A percentile compares a stretch with the other conserved stretches of the same genome.
Conservation (phyloP, 2,113 vertebrate species). For the Myiozetetes cayanensis region DNA sequence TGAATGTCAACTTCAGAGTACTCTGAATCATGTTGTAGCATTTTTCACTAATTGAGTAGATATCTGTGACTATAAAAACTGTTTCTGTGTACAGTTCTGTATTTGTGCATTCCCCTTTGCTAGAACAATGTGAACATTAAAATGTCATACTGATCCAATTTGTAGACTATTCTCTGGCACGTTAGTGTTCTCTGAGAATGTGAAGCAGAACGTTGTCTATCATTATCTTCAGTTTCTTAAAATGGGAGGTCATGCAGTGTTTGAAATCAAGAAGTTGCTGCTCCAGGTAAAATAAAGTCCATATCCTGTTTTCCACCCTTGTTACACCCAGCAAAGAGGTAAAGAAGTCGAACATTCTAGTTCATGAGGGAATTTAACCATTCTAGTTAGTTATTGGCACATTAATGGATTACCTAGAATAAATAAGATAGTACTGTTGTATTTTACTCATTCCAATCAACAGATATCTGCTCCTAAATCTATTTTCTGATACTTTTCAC, state of each 20-base stretch:
- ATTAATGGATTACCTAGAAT: not conserved
- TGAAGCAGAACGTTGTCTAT: not conserved
- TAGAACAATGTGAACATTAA: not conserved
- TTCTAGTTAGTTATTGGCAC: not conserved
- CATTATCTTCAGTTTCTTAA: not conserved
- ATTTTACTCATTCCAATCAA: not conserved
- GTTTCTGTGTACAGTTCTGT: not conserved
- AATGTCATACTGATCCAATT: not conserved
- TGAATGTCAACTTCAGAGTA: not conserved
- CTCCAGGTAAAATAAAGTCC: not conserved
- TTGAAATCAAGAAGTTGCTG: not conserved
- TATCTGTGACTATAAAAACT: not conserved
- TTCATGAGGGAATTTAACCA: not conserved
- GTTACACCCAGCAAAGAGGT: not conserved
- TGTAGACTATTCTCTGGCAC: not conserved
- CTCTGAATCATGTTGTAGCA: not conserved
- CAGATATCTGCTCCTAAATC: not conserved
- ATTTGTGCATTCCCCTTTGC: not conserved
- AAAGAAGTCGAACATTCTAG: not conserved
- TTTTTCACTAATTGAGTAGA: not conserved
- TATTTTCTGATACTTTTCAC: constrained; percentile 29
- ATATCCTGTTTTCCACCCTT: not conserved
- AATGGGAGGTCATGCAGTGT: not conserved
- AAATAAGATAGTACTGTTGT: not conserved
- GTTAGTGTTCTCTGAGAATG: not conserved